Conservation (phyloP, 2,797 vertebrate species). For the Eidolon dupreanum region DNA sequence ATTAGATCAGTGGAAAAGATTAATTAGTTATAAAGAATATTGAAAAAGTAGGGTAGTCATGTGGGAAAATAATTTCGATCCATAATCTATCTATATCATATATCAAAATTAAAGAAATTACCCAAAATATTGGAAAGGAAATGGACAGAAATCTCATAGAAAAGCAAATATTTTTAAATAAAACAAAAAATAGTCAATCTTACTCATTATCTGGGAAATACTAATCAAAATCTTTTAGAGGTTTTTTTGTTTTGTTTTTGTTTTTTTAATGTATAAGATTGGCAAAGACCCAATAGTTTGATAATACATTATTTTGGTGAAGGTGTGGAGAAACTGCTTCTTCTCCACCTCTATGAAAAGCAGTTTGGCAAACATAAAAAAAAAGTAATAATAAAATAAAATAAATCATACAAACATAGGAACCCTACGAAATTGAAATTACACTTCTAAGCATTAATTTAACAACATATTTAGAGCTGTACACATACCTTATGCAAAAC, state of each 20-base stretch:
- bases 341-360: neutral
- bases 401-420: neutral
- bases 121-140: neutral
- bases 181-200: neutral
- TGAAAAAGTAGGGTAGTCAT: neutral
- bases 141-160: neutral
- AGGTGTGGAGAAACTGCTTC: neutral
- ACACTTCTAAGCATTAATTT: neutral
- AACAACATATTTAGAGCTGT: neutral
- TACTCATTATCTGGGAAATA: neutral
- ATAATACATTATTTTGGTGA: neutral
- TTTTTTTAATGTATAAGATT: neutral
- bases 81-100: neutral
- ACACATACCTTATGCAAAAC: neutral
- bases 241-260: neutral
- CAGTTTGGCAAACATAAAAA: neutral
- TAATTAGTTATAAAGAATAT: neutral
- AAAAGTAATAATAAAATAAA: neutral
- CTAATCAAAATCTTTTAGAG: neutral
- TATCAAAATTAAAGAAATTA: neutral
- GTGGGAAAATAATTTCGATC: neutral
- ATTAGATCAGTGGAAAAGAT: neutral
- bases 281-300: neutral
- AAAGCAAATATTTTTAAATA: neutral
- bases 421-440: neutral